Evolutionary conservation across 2,113 vertebrate species (phyloP).

Genomic region (Pachyramphus minor): DNA sequence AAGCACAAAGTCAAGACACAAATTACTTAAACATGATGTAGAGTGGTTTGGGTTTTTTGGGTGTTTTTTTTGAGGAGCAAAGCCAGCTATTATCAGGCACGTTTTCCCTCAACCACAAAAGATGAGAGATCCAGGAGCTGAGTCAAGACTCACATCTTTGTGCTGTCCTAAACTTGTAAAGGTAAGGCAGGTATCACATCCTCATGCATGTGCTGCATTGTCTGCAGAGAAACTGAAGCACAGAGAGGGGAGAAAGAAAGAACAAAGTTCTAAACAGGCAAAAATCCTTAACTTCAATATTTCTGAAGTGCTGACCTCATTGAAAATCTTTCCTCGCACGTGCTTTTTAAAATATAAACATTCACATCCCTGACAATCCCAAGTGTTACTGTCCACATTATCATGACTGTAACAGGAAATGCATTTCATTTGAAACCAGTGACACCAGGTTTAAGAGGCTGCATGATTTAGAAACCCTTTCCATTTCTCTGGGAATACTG

Average conservation of each 20-base stretch:
- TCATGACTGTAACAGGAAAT: not conserved
- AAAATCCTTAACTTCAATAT: not conserved
- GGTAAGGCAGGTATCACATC: not conserved
- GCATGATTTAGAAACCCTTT: not conserved
- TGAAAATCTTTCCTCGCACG: not conserved
- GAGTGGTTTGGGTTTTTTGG: too few relatives aligned
- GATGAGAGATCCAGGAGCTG: not conserved
- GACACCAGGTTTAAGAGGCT: not conserved
- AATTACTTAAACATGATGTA: not conserved
- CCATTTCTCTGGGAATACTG: not conserved
- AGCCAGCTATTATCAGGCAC: not conserved
- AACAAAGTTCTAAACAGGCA: not conserved
- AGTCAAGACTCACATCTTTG: not conserved
- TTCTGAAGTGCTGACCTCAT: not conserved
- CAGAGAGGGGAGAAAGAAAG: not conserved
- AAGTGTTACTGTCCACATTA: not conserved
- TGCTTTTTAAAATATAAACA: not conserved
- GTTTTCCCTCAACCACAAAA: not conserved
- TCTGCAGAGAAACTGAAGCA: not conserved
- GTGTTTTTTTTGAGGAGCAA: not conserved
- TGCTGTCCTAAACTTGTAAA: not conserved
- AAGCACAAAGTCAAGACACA: not conserved
- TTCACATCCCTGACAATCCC: not conserved
- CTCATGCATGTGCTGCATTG: rapidly evolving
- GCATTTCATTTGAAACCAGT: not conserved